Evolutionary conservation across 2,113 vertebrate species (phyloP), one percentile per base, ranked within the genome.

Genomic region (Sebastes schlegelii): DNA sequence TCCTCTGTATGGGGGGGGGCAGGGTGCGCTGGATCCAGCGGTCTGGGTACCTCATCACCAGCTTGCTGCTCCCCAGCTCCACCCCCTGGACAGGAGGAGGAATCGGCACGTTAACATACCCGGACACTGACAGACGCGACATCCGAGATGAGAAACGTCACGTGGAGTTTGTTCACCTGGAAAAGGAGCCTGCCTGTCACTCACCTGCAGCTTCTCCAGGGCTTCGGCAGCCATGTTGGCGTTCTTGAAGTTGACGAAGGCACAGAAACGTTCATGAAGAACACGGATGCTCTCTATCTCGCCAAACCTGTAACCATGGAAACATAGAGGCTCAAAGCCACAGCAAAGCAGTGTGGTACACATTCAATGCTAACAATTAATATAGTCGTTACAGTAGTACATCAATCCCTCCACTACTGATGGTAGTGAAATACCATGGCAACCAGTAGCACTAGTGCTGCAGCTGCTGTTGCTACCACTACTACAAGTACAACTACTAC

Each of bases 1-100:
- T 84, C 63, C 69, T 82, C 16, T 54, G 78, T 4, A 43, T 4
- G 54, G 58, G 23, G 42, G 64, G 4, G 21, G 76, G 17, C 83
- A 46, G 2, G 10, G 2, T 80, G 49, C 76, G 23, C 46, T 91
- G 89, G 65, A 88, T 85, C 66, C 93, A 90, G 12, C 91, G 86
- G 78, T 95, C 94, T 26, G 95, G 94, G 79, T 95, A 96, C 67
- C 94, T 89, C 76, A 95, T 90, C 72, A 95, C 89, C 86, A 95
- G 91, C 58, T 82, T 93, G 57, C 90, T 93, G 84, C 93, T 85
- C 49, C 93, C 88, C 16, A 96, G 85, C 73, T 93, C 90, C 86
- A 87, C 88, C 13, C 94, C 93, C 94, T 96, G 85, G 11, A 21
- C 42, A 40, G 63, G 0, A 87, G 58, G 16, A 34, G 21, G 26